A percentile compares a stretch with the other conserved stretches of the same genome.
These are phyloP conservation scores for Chaetodon auriga DNA, from an alignment of 2,113 vertebrate species.

Conservation along the genomic window DNA sequence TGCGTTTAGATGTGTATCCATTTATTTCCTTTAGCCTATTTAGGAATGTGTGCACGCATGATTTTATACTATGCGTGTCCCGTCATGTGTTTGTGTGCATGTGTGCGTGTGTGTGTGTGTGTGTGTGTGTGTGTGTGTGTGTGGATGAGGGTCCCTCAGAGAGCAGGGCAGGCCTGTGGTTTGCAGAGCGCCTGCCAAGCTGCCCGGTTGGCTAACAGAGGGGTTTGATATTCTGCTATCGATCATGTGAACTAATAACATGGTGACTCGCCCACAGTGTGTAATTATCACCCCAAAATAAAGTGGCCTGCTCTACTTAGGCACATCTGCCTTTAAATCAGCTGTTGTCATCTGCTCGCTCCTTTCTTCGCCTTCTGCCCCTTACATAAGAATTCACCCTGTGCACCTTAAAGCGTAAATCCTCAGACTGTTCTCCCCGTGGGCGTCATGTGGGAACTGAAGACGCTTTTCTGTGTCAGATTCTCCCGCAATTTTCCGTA, in stretches of 20 bases:
- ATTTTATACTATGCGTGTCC: conserved; percentile 18
- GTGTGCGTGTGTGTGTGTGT: conserved; percentile 20
- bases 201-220: conserved; percentile 44
- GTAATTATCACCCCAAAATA: conserved; percentile 84
- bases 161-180: conserved; percentile 65
- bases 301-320: conserved; percentile 59
- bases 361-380: conserved; percentile 6
- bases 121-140: conserved; percentile 35
- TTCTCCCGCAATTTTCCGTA: conserved; percentile 32
- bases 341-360: conserved; percentile 42
- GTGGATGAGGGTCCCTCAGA: conserved; percentile 34
- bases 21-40: conserved; percentile 30
- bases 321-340: conserved; percentile 51
- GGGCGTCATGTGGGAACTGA: conserved; percentile 28
- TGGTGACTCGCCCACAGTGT: conserved; percentile 58
- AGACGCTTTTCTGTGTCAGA: conserved; percentile 39
- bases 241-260: conserved; percentile 83
- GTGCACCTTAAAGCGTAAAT: conserved; percentile 33
- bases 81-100: conserved; percentile 3
- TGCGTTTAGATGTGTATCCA: conserved; percentile 37
- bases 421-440: conserved; percentile 8
- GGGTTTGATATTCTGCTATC: conserved; percentile 80
- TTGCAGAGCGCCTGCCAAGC: conserved; percentile 63
- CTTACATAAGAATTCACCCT: background rate
- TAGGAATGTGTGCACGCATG: background rate